A percentile compares a stretch with the other conserved stretches of the same genome.
These are phyloP conservation scores for Benthosema pterotum DNA, from an alignment of 2,797 vertebrate genomes.

Conservation along the genomic window DNA sequence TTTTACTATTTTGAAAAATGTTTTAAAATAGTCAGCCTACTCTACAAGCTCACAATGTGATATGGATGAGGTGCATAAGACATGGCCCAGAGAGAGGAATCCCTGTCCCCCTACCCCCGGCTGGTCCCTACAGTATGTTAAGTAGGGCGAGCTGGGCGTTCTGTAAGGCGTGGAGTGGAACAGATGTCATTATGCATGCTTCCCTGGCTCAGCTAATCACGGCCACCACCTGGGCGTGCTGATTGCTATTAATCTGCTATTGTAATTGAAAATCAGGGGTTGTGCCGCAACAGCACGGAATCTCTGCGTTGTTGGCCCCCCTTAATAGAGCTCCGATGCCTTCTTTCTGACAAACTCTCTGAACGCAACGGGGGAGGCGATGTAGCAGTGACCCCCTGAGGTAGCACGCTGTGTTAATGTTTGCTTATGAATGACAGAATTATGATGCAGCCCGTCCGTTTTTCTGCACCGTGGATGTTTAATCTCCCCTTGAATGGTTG, in stretches of 20 bases:
- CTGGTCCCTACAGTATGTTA: conserved; percentile 35
- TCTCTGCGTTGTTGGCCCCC: conserved; percentile 37
- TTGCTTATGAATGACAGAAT: conserved; percentile 18
- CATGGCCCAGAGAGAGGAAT: not conserved
- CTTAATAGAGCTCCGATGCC: conserved; percentile 40
- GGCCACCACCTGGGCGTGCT: conserved; percentile 70
- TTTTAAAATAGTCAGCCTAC: too few species aligned
- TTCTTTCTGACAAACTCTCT: conserved; percentile 49
- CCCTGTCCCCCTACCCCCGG: not conserved
- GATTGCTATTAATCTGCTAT: conserved; percentile 71
- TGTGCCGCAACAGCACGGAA: conserved; percentile 31
- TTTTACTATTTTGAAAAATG: too few species aligned
- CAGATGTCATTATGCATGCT: conserved; percentile 70
- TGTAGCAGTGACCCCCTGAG: conserved; percentile 19
- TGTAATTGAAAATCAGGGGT: conserved; percentile 76
- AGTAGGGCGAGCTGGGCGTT: conserved; percentile 35
- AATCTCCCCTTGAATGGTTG: conserved; percentile 2
- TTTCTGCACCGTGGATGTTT: conserved; percentile 5
- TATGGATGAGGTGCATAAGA: too few species aligned
- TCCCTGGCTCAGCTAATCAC: conserved; percentile 70
- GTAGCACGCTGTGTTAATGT: conserved; percentile 13
- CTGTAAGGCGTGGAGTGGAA: conserved; percentile 44
- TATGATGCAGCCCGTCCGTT: not conserved
- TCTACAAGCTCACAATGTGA: too few species aligned
- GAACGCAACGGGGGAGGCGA: conserved; percentile 28